Evolutionary conservation across 1,140 invertebrate species (phyloP).

Genomic region (Nixonia krombeini): DNA sequence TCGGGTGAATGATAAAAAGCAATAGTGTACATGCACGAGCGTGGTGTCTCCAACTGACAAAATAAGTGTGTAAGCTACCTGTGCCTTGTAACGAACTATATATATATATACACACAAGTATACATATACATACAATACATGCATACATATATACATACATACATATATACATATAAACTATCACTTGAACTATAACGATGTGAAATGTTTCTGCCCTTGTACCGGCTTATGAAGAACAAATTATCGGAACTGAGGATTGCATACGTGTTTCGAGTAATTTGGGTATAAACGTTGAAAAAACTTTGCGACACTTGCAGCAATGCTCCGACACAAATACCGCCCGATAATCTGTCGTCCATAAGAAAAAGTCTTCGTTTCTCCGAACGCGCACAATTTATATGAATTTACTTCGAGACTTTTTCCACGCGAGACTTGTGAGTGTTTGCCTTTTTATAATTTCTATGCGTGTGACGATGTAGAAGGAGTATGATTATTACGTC

Average conservation of each 20-base stretch:
- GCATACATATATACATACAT: conserved; percentile 61
- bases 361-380: no score
- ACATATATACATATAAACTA: conserved; percentile 54
- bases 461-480: no score
- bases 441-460: no score
- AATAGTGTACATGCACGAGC: conserved; percentile 24
- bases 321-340: no score
- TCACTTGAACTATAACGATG: conserved; percentile 47
- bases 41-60: conserved; percentile 40
- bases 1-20: conserved; percentile 46
- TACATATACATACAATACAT: conserved; percentile 54
- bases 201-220: conserved; percentile 9
- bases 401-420: no score
- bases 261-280: no score
- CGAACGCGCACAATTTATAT: no score
- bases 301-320: no score
- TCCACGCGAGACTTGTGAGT: not conserved
- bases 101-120: conserved; percentile 57
- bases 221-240: not conserved
- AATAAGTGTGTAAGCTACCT: conserved; percentile 68
- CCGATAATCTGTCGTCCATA: no score
- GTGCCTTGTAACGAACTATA: conserved; percentile 72
- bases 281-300: no score
- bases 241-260: no score
- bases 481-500: no score